Base-by-base conservation (phyloP, 2,797 vertebrate species). In the Hydrocynus forskahlii region DNA sequence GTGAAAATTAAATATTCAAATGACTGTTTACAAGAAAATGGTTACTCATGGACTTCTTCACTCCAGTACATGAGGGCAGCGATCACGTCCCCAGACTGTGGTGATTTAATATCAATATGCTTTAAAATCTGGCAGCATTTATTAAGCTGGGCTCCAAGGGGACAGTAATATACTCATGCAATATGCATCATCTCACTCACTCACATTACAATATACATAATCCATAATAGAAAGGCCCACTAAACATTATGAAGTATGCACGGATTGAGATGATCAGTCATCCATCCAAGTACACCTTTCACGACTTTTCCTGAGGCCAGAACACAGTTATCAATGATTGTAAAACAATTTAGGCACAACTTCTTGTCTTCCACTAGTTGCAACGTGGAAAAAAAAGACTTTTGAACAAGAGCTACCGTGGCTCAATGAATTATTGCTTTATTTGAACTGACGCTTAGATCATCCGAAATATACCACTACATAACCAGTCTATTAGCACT, bases 131-230 rank as follows among this genome's bases (percentile, higher is more conserved):
- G 21, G 43, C 38, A 25, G 64, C 83, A 85, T 88, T 88, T 87
- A 86, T 88, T 87, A 84, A 88, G 35, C 68, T 38, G 21, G 59
- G 74, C 59, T 85, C 77, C 80, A 81, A 78, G 0, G 79, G 80
- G 83, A 83, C 83, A 84, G 81, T 86, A 87, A 83, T 64, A 48
- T 64, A 35, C 83, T 83, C 83, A 86, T 88, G 80, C 80, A 88
- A 87, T 86, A 89, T 87, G 87, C 76, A 89, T 81, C 79, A 45
- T 73, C 63, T 77, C 77, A 43, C 72, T 19, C 62, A 76, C 68
- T 40, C 66, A 66, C 48, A 80, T 83, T 85, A 76, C 66, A 76
- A 57, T 86, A 80, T 79, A 85, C 84, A 86, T 81, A 85, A 78
- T 81, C 81, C 69, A 64, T 59, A 64, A 60, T 74, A 70, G 70